Evolutionary conservation across 1,140 invertebrate genomes (phyloP).

Genomic region (Drosophila quadrilineata): DNA sequence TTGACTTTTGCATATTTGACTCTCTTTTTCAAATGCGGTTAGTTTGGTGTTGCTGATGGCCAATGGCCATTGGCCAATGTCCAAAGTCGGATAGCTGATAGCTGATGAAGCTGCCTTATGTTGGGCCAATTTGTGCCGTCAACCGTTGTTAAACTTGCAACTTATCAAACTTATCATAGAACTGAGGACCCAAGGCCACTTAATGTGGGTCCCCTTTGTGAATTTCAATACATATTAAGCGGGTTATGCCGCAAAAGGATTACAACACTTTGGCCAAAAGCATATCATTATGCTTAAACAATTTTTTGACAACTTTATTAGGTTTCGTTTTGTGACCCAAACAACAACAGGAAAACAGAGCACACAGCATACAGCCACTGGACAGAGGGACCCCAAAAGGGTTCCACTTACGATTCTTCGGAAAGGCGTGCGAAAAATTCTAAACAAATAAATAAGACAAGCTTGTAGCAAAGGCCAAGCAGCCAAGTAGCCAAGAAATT

Average conservation of each 20-base stretch:
- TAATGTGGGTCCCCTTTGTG: conserved; percentile 67
- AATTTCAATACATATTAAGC: conserved; percentile 79
- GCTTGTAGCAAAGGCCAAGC: conserved; percentile 50
- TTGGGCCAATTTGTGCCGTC: conserved; percentile 64
- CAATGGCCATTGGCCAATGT: conserved; percentile 3
- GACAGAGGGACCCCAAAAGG: neutral
- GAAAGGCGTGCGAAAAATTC: conserved; percentile 71
- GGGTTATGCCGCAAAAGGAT: conserved; percentile 76
- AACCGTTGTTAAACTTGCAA: conserved; percentile 74
- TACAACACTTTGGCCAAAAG: conserved; percentile 74
- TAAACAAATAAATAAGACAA: conserved; percentile 75
- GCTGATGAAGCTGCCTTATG: conserved; percentile 21
- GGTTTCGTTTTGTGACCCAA: conserved; percentile 51
- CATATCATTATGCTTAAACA: conserved; percentile 79
- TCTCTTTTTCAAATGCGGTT: conserved; percentile 51
- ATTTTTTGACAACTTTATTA: conserved; percentile 78
- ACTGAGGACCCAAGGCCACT: conserved; percentile 50
- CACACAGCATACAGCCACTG: too few relatives aligned
- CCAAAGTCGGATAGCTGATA: too few relatives aligned
- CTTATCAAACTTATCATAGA: conserved; percentile 70
- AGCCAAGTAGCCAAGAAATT: conserved; percentile 57
- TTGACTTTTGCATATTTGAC: conserved; percentile 78
- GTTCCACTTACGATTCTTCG: neutral
- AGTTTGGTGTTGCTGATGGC: conserved; percentile 16
- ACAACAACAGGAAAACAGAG: conserved; percentile 9